Conservation (phyloP, 2,113 vertebrate species). For the Litocranius walleri region DNA sequence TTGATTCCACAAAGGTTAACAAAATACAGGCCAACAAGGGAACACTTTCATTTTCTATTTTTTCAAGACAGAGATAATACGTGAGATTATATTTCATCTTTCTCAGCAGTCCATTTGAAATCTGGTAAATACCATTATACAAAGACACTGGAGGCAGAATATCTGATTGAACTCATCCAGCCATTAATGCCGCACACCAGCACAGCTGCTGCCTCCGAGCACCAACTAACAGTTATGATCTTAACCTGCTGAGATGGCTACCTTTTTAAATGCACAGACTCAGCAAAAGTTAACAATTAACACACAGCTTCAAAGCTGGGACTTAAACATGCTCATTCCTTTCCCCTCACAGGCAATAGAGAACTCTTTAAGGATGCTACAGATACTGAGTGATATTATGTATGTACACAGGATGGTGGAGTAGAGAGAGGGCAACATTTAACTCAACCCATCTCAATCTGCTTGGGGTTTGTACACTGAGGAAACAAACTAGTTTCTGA, state of each 20-base stretch:
- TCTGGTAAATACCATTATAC: slow-evolving; percentile 68
- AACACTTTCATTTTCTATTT: slow-evolving; percentile 70
- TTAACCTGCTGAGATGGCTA: slow-evolving; percentile 61
- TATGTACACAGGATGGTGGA: neutral
- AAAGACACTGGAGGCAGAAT: slow-evolving; percentile 50
- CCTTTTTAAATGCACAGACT: slow-evolving; percentile 54
- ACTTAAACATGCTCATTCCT: neutral
- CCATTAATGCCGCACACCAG: slow-evolving; percentile 49
- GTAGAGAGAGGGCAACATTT: neutral
- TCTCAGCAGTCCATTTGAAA: slow-evolving; percentile 72
- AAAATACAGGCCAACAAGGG: slow-evolving; percentile 57
- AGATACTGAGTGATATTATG: slow-evolving; percentile 13
- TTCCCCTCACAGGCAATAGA: neutral
- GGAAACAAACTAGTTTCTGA: neutral
- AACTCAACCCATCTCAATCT: neutral
- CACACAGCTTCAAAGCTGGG: slow-evolving; percentile 60
- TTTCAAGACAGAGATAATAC: slow-evolving; percentile 66
- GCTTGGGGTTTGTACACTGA: neutral
- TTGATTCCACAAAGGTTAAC: slow-evolving; percentile 44
- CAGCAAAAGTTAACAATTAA: slow-evolving; percentile 71
- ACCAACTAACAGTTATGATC: slow-evolving; percentile 61
- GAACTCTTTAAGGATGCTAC: slow-evolving; percentile 26
- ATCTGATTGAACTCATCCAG: slow-evolving; percentile 65
- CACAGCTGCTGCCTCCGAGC: slow-evolving; percentile 64
- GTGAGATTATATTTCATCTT: slow-evolving; percentile 66